Conservation (phyloP, 23 tunicate species). For the Trididemnum clinides region DNA sequence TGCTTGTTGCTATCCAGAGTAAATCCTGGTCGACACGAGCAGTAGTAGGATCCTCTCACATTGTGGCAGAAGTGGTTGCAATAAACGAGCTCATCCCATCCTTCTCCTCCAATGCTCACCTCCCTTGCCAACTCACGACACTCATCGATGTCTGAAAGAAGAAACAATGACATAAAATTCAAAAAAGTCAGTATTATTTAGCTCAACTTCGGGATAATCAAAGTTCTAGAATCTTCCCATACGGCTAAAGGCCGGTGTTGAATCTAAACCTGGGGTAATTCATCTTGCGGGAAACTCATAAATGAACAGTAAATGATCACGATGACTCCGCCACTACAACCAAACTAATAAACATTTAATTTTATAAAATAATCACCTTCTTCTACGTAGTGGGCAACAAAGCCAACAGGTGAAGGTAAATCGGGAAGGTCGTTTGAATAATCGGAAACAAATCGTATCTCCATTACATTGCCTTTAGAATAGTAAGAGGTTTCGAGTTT, state of each 20-base stretch:
- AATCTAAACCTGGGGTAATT: no score
- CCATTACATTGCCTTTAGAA: constrained; percentile 43
- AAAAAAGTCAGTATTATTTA: no score
- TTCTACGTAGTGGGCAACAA: constrained; percentile 36
- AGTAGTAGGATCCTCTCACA: constrained; percentile 72
- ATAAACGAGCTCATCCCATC: constrained; percentile 72
- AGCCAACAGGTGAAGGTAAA: constrained; percentile 29
- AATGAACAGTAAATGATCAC: no score
- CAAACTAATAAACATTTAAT: no score
- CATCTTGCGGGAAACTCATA: no score
- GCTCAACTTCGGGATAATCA: no score
- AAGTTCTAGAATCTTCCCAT: no score
- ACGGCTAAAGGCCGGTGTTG: no score
- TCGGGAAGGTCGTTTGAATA: constrained; percentile 62
- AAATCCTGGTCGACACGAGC: constrained; percentile 74
- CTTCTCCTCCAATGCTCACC: constrained; percentile 15
- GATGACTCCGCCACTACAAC: no score
- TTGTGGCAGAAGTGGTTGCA: constrained; percentile 87
- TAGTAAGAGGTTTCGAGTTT: not conserved
- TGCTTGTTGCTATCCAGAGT: constrained; percentile 62
- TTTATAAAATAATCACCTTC: no score
- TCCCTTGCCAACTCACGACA: constrained; percentile 26
- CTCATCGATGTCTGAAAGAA: constrained; percentile 53
- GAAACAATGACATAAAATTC: no score
- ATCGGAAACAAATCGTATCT: constrained; percentile 52